Base-by-base conservation (phyloP, 2,888 invertebrate genomes). In the Villa cingulata region DNA sequence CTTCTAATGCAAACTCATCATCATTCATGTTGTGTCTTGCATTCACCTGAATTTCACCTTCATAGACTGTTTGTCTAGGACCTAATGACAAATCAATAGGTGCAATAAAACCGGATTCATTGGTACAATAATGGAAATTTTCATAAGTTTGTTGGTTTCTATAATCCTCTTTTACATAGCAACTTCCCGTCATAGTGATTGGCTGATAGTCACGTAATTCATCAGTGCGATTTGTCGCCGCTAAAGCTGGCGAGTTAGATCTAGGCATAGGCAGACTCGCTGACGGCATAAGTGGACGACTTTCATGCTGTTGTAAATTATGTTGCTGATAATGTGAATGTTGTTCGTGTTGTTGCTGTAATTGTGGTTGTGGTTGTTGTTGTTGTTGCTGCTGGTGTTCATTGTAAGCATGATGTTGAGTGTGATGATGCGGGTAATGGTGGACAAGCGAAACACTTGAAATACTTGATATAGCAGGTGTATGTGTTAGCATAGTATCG, bases 1-100 rank as follows among this genome's bases (percentile, higher is more conserved):
- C 5, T n/a, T 32, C 18, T 4, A 41, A 27, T 16, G 27, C 14
- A 12, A 18, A 14, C 36, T 29, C 9, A 27, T 37, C 20, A 17
- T 27, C 41, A 36, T 23, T 20, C 23, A 15, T 18, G 18, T 17
- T 27, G n/a, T 37, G 29, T 32, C 12, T 12, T 12, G 12, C 12
- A 12, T 12, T 32, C 12, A 32, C 29, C 12, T 32, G 29, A 12
- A 32, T 32, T 12, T 5, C 29, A 12, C 12, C 29, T 12, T 32
- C 12, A 32, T 32, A 32, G 29, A 32, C 41, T 7, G 19, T 4
- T 14, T 17, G 44, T 32, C 41, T 19, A 38, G 58, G 56, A 29
- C 63, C 61, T 32, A 67, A 53, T 16, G 67, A 67, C 20, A 67
- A 53, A 54, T 67, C 67, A 56, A 67, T 67, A 51, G 67, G 67